These are phyloP conservation scores for Rhagium mordax DNA, from an alignment of 2,888 invertebrate species.

Conservation along the genomic window DNA sequence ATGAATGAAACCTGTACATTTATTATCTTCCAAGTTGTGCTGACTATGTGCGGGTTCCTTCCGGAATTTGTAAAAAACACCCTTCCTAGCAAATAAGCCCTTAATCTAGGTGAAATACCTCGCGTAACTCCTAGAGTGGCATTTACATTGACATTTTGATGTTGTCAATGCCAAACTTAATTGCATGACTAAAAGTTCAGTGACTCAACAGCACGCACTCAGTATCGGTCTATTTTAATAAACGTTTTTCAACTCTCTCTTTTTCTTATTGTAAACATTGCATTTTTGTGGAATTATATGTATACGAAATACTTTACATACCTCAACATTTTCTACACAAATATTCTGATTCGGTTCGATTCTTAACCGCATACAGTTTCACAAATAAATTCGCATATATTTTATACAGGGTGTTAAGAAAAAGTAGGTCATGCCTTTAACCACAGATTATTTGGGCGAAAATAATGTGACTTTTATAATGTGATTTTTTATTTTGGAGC, in stretches of 20 bases:
- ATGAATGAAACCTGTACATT: too few relatives aligned
- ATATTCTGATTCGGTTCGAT: too few relatives aligned
- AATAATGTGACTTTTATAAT: too few relatives aligned
- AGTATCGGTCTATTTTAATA: slow-evolving; percentile 1
- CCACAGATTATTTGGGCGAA: too few relatives aligned
- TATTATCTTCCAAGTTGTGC: too few relatives aligned
- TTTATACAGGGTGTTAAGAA: too few relatives aligned
- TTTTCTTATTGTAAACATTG: background rate
- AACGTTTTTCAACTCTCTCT: slow-evolving; percentile 20
- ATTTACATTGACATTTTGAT: slow-evolving; percentile 16
- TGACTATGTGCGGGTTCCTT: too few relatives aligned
- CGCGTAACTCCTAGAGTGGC: background rate
- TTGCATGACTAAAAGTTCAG: slow-evolving; percentile 11
- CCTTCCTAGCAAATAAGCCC: background rate
- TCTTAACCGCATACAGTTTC: too few relatives aligned
- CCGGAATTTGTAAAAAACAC: too few relatives aligned
- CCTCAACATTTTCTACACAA: background rate
- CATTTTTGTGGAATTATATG: background rate
- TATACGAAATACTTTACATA: background rate
- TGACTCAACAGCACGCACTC: slow-evolving; percentile 18
- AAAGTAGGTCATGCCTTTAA: too few relatives aligned
- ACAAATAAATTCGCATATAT: too few relatives aligned
- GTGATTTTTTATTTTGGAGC: too few relatives aligned
- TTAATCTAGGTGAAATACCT: background rate
- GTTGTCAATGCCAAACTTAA: slow-evolving; percentile 29